Conservation (phyloP, 2,888 invertebrate genomes). For the Rhagonycha fulva region DNA sequence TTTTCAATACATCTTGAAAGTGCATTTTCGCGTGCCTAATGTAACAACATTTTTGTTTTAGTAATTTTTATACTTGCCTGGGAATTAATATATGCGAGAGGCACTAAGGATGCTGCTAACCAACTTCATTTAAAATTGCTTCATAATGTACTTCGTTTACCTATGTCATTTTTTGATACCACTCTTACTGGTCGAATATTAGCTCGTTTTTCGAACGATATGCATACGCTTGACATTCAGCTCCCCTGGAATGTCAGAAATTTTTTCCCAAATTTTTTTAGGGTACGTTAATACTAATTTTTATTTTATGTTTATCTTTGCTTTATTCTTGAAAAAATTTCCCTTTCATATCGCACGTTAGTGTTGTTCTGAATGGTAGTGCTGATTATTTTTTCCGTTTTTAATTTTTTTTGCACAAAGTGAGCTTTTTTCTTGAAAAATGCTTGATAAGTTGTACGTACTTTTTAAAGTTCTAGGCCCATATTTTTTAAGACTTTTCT, state of each 20-base stretch:
- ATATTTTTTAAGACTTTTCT: too few species aligned
- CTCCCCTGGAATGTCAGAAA: conserved; percentile 47
- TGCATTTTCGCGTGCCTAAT: not conserved
- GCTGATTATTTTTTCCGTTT: too few species aligned
- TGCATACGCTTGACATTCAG: conserved; percentile 69
- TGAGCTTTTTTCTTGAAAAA: too few species aligned
- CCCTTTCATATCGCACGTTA: too few species aligned
- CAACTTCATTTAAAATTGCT: conserved; percentile 63
- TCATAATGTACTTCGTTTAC: conserved; percentile 64
- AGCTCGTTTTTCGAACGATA: conserved; percentile 72
- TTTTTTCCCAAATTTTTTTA: conserved; percentile 19
- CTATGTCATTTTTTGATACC: conserved; percentile 75
- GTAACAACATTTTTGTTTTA: conserved; percentile 16
- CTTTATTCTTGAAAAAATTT: not conserved
- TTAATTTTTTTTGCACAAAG: too few species aligned
- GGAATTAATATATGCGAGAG: conserved; percentile 58
- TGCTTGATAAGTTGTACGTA: too few species aligned
- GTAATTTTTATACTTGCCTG: conserved; percentile 22
- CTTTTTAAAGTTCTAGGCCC: too few species aligned
- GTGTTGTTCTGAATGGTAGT: too few species aligned
- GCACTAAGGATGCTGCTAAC: conserved; percentile 58
- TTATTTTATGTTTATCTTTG: not conserved
- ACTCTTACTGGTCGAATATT: conserved; percentile 76
- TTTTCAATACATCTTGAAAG: not conserved
- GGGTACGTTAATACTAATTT: conserved; percentile 32